These are phyloP conservation scores for Apoda limacodes DNA, from an alignment of 2,888 invertebrate genomes.

Conservation along the genomic window DNA sequence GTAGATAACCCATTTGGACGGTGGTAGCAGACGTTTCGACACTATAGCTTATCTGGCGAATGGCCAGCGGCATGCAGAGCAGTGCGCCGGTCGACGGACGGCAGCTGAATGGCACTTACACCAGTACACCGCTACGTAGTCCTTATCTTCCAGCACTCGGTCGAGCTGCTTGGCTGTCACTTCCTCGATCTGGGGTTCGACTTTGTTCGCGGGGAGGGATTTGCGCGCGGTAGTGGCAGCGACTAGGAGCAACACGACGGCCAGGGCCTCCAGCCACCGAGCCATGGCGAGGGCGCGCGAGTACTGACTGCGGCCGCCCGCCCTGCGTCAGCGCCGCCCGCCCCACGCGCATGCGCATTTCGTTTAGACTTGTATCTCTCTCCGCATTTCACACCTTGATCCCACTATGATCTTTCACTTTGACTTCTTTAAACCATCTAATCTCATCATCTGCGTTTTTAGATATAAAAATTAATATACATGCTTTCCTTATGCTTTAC, in stretches of 20 bases:
- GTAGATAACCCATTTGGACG: conserved; percentile 56
- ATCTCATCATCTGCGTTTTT: too few species aligned
- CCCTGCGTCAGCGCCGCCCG: conserved; percentile 21
- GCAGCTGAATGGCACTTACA: conserved; percentile 79
- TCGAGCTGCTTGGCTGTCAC: conserved; percentile 94
- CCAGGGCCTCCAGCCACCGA: conserved; percentile 62
- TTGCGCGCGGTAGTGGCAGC: conserved; percentile 58
- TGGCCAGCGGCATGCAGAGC: conserved; percentile 37
- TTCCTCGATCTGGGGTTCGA: conserved; percentile 89
- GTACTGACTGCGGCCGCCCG: conserved; percentile 47
- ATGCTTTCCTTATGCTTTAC: too few species aligned
- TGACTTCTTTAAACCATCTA: too few species aligned
- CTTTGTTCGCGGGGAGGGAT: conserved; percentile 48
- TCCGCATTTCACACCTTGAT: too few species aligned
- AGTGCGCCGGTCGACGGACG: conserved; percentile 32
- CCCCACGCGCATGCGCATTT: conserved; percentile 17
- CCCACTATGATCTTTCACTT: too few species aligned
- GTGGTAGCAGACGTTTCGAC: conserved; percentile 48
- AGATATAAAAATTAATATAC: too few species aligned
- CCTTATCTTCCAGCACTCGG: conserved; percentile 88
- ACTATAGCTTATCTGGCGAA: conserved; percentile 39
- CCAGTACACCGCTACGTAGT: conserved; percentile 96
- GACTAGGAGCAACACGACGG: conserved; percentile 66
- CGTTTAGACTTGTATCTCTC: too few species aligned
- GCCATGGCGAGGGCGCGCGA: conserved; percentile 66